Base-by-base conservation (phyloP, 1,140 invertebrate genomes). In the Campoletis sonorensis region DNA sequence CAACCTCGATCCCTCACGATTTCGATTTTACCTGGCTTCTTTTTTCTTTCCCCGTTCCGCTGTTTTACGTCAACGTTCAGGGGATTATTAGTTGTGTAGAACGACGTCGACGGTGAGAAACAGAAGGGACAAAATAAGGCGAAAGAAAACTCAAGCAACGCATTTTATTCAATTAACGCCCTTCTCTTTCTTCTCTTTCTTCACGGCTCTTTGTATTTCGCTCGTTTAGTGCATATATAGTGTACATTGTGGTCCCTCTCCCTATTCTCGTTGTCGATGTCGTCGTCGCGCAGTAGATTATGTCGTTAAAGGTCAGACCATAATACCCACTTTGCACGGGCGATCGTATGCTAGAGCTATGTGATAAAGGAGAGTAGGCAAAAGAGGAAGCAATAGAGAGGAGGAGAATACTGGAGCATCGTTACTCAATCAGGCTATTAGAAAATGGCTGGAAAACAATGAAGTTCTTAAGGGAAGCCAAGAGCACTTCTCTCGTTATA, bases 231-330 rank as follows among this genome's bases (percentile, higher is more conserved):
- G 16, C 15, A 4, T 70, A 70, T 70, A 33, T 64, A 70, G 4
- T 70, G 1, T 30, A 70, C 67, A 70, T 33, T 21, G 67, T 13
- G 10, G 13, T 30, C 15, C 27, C n/a, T 33, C 54, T 51, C 51
- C 4, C 51, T 37, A 30, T 67, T 27, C 26, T 18, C 73, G 15
- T 21, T n/a, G 73, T 61, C 54, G 27, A 18, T 26, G 61, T 67
- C 76, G 76, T 70, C 76, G 58, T 64, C 76, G 26, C 76, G 33
- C 61, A 78, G 76, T 78, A 78, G 76, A 78, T 78, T 78, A 78
- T 78, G 76, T 67, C 76, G 76, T 78, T 78, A 78, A 78, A 78
- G 76, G 76, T 78, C 76, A 78, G 76, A 78, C 76, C 61, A 78
- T 78, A 78, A 78, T 78, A 78, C 76, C 76, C 76, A 78, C 76